These are phyloP conservation scores for Marronus borbonicus DNA, from an alignment of 2,888 invertebrate species.

Conservation along the genomic window DNA sequence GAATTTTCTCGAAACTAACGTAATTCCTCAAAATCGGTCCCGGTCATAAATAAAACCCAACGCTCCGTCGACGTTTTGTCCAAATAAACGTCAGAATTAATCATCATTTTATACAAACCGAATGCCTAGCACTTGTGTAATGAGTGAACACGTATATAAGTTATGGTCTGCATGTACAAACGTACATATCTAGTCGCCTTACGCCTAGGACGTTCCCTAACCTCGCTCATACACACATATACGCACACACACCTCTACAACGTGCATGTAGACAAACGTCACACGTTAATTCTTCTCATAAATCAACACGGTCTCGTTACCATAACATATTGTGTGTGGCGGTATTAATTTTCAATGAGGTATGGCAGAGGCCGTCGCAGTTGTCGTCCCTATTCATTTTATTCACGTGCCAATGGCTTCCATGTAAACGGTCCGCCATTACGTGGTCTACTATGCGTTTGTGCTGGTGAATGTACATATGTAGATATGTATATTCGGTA, in stretches of 20 bases:
- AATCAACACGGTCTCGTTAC: constrained; percentile 43
- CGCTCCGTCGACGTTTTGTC: neutral
- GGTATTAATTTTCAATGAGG: constrained; percentile 45
- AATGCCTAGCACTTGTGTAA: neutral
- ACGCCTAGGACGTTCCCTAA: neutral
- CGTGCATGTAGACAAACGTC: constrained; percentile 13
- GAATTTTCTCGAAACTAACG: neutral
- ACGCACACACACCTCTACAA: neutral
- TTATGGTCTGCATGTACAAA: neutral
- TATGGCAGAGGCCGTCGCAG: constrained; percentile 19
- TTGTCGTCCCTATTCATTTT: constrained; percentile 44
- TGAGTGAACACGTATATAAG: neutral
- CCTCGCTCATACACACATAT: neutral
- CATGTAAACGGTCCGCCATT: constrained; percentile 13
- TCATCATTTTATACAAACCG: constrained; percentile 5
- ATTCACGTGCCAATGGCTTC: constrained; percentile 36
- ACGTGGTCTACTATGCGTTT: neutral
- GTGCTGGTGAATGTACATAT: neutral
- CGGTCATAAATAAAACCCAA: constrained; percentile 1
- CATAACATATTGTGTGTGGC: constrained; percentile 36
- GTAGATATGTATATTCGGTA: constrained; percentile 10
- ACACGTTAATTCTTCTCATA: constrained; percentile 41
- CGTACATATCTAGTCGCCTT: neutral
- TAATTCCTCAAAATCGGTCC: neutral
- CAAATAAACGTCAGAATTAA: constrained; percentile 19